A percentile compares a stretch with the other conserved stretches of the same genome.
Evolutionary conservation across 2,888 invertebrate species (phyloP).

Genomic region (Abrostola triplasia): DNA sequence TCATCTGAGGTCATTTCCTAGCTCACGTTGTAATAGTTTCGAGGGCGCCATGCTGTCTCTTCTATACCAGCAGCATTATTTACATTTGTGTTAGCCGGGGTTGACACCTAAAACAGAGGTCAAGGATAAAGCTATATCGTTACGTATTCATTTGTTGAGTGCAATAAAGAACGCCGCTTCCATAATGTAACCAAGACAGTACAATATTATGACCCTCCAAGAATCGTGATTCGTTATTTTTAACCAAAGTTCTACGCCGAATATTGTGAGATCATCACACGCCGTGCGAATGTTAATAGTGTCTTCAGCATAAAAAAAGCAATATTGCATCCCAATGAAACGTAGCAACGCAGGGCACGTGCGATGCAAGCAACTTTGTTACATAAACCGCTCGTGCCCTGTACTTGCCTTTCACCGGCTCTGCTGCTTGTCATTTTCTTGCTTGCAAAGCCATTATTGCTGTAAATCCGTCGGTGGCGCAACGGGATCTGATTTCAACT

Average conservation of each 20-base stretch:
- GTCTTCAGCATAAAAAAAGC: constrained; percentile 54
- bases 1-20: constrained; percentile 15
- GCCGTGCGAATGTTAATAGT: constrained; percentile 59
- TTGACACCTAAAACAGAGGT: constrained; percentile 25
- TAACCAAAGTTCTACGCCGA: constrained; percentile 47
- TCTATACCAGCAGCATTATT: constrained; percentile 10
- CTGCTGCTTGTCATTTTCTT: constrained; percentile 75
- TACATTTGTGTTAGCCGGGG: constrained; percentile 19
- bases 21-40: constrained; percentile 15
- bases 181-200: constrained; percentile 21
- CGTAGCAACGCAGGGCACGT: constrained; percentile 63
- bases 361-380: constrained; percentile 66
- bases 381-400: constrained; percentile 71
- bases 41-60: constrained; percentile 45
- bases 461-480: constrained; percentile 64
- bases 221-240: constrained; percentile 43
- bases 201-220: constrained; percentile 33
- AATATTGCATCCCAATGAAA: constrained; percentile 53
- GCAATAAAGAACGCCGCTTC: constrained; percentile 25
- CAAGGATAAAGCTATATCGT: constrained; percentile 22
- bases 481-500: constrained; percentile 64
- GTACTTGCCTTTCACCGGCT: constrained; percentile 76
- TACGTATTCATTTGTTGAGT: constrained; percentile 29
- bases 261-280: constrained; percentile 61
- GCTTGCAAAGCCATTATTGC: constrained; percentile 69